Base-by-base conservation (phyloP, 64 coral and sea anemone species). In the Platygyra sinensis region DNA sequence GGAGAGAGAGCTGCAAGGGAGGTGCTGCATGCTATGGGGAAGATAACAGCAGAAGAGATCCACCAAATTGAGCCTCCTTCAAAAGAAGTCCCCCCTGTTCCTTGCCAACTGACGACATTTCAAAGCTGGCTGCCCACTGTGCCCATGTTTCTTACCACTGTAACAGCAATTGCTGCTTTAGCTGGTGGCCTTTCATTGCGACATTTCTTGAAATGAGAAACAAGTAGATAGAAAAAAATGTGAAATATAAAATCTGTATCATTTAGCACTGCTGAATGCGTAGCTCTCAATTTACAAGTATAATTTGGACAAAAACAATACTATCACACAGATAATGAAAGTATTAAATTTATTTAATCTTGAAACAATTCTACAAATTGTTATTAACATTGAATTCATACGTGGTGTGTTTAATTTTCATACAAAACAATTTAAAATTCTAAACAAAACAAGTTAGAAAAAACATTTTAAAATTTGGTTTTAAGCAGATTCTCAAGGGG, bases 1-100 rank as follows among this genome's bases (percentile, higher is more conserved):
- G 96, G 96, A 1, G 96, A 98, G 30, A 92, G 96, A 61, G 96
- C 96, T 49, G 96, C 96, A 57, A 86, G 96, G 57, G 96, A 98
- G 39, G 87, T 98, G 28, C 79, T 98, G 1, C 77, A 76, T 87
- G 76, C 86, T 12, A 95, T 98, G 96, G 93, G 96, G 18, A 94
- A 95, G 60, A 98, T 98, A 60, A 59, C 90, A 3, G 49, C 75
- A 61, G 81, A 93, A 4, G 87, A 89, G 8, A 78, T 98, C 27
- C 52, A 87, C 30, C 96, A 98, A 76, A 71, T 75, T 18, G 96
- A 98, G n/a, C 96, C 93, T 12, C 80, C 90, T 1, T 98, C 96
- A 29, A 39, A 83, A 90, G 96, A 98, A 69, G 96, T 98, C 29
- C 86, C 90, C 30, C 89, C 96, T 62, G 76, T 82, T 8, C 87